Percentiles rank a stretch among this genome's conserved stretches.
phyloP scores from a whole-genome alignment of 2,888 invertebrate genomes.

The Nesidiocoris tenuis region DNA sequence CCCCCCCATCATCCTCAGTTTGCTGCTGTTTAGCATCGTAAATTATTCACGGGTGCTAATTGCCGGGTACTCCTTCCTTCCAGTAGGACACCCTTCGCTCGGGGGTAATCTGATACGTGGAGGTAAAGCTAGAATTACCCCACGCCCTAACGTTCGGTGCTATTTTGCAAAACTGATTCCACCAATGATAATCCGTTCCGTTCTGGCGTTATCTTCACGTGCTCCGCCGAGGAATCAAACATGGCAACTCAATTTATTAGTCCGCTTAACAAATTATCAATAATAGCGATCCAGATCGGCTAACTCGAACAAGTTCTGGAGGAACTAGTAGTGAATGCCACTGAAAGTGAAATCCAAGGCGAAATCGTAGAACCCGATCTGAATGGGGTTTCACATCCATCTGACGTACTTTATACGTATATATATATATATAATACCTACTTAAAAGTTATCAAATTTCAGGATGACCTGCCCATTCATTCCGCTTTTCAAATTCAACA shows the following conservation, averaged over 20 bases:
- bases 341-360: no score
- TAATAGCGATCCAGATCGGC: no score
- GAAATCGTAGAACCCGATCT: no score
- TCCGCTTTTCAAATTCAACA: no score
- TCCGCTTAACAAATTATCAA: background rate
- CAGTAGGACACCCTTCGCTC: background rate
- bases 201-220: background rate
- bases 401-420: no score
- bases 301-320: no score
- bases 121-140: slow-evolving; percentile 20
- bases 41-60: slow-evolving; percentile 33
- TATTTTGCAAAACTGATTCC: slow-evolving; percentile 22
- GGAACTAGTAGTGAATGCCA: no score
- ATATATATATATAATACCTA: no score
- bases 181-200: slow-evolving; percentile 4
- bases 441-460: no score
- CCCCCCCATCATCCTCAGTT: background rate
- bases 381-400: no score
- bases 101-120: slow-evolving; percentile 23
- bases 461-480: no score
- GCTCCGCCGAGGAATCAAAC: background rate
- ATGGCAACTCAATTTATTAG: background rate
- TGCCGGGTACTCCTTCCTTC: slow-evolving; percentile 11
- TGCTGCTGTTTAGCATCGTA: slow-evolving; percentile 12
- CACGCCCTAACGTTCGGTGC: slow-evolving; percentile 1